A percentile compares a stretch with the other conserved stretches of the same genome.
phyloP scores from a whole-genome alignment of 2,113 vertebrate genomes.

The Sprattus sprattus region DNA sequence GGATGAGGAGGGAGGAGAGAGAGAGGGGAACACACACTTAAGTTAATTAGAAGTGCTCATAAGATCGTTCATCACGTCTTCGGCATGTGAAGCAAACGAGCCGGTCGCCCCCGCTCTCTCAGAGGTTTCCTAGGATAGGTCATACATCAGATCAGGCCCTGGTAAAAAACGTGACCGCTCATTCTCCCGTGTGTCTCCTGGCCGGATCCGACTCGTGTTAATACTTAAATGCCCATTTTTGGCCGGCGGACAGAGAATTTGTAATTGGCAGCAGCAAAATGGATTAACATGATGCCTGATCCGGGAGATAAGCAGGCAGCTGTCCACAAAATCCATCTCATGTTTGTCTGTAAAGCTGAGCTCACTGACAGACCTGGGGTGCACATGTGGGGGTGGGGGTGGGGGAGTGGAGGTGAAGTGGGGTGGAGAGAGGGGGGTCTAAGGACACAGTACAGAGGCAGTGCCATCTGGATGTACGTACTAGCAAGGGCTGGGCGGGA shows the following conservation, averaged over 20 bases:
- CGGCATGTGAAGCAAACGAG: neutral
- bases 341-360: neutral
- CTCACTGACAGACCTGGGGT: neutral
- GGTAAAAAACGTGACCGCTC: neutral
- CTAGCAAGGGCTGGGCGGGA: neutral
- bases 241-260: constrained; percentile 8
- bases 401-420: neutral
- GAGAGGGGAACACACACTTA: neutral
- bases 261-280: constrained; percentile 15
- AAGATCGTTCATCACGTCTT: neutral
- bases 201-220: neutral
- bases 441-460: neutral
- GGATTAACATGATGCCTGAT: constrained; percentile 15
- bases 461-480: neutral
- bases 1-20: neutral
- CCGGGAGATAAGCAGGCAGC: constrained; percentile 1
- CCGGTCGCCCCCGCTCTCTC: neutral
- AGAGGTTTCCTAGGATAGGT: neutral
- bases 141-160: neutral
- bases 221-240: constrained; percentile 3
- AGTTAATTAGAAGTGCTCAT: neutral
- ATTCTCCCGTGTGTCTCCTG: neutral
- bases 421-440: neutral
- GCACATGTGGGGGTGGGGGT: neutral
- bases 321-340: neutral